These are phyloP conservation scores for Nephrocerus scutellatus DNA, from an alignment of 2,888 invertebrate species.

Conservation along the genomic window DNA sequence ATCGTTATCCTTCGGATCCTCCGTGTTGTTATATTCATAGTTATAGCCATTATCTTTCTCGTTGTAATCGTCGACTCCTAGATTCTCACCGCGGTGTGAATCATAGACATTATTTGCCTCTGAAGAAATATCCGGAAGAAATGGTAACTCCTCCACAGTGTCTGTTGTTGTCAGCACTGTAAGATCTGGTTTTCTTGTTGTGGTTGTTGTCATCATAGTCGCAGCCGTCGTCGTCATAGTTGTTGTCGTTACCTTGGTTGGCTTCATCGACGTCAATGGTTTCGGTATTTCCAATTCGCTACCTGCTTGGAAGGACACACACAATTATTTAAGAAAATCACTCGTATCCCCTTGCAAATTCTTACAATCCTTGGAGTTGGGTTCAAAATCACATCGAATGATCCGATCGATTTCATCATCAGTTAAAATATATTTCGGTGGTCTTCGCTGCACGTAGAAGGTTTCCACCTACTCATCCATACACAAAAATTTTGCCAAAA, in stretches of 20 bases:
- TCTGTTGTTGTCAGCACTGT: neutral
- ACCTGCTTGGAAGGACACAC: too few species aligned
- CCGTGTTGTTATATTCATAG: neutral
- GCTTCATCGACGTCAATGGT: neutral
- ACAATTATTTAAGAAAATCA: too few species aligned
- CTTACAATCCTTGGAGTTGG: constrained; percentile 13
- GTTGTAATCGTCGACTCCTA: neutral
- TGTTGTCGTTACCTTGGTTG: neutral
- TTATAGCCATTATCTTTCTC: neutral
- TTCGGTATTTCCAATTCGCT: neutral
- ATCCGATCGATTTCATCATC: constrained; percentile 13
- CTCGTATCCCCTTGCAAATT: too few species aligned
- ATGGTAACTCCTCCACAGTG: constrained; percentile 1
- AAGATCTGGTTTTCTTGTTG: too few species aligned
- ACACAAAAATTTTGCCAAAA: too few species aligned
- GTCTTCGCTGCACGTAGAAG: constrained; percentile 7
- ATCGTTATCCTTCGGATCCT: too few species aligned
- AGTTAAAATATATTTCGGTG: constrained; percentile 12
- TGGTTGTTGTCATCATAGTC: neutral
- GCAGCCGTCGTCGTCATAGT: neutral
- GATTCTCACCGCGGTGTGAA: neutral
- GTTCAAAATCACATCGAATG: constrained; percentile 15
- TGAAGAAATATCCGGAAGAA: neutral
- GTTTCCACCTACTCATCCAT: constrained; percentile 8
- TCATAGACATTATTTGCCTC: neutral